Evolutionary conservation across 2,888 invertebrate species (phyloP).

Genomic region (Drosophila eohydei): DNA sequence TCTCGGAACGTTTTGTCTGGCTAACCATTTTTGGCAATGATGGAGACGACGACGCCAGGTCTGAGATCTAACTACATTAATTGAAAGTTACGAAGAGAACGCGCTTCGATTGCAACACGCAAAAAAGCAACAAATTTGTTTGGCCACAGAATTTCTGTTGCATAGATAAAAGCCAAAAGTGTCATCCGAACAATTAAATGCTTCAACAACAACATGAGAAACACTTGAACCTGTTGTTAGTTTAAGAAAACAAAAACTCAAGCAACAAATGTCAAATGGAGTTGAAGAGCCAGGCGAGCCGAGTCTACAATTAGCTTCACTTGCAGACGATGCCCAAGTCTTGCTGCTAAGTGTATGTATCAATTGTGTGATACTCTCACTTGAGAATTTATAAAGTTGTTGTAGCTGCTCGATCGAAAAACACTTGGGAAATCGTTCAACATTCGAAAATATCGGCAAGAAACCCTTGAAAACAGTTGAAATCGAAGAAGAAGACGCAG

Average conservation of each 20-base stretch:
- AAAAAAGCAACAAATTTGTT: constrained; percentile 13
- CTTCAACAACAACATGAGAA: constrained; percentile 27
- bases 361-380: constrained; percentile 69
- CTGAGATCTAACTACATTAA: constrained; percentile 43
- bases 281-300: constrained; percentile 22
- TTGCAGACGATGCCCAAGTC: constrained; percentile 14
- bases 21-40: constrained; percentile 75
- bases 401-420: constrained; percentile 43
- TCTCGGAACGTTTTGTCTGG: constrained; percentile 45
- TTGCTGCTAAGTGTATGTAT: constrained; percentile 43
- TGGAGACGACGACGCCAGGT: constrained; percentile 51
- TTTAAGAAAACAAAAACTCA: constrained; percentile 15
- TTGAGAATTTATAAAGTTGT: constrained; percentile 63
- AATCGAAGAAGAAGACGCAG: constrained; percentile 8
- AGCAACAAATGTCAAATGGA: constrained; percentile 47
- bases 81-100: constrained; percentile 49
- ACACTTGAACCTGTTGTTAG: constrained; percentile 15
- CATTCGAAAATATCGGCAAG: constrained; percentile 35
- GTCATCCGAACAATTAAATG: constrained; percentile 51
- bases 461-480: constrained; percentile 59
- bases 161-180: constrained; percentile 29
- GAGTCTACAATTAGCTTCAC: constrained; percentile 49
- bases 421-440: constrained; percentile 58
- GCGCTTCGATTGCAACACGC: constrained; percentile 45
- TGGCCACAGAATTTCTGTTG: constrained; percentile 17